Conservation (phyloP, 2,888 invertebrate species). For the Drosophila peninsularis region DNA sequence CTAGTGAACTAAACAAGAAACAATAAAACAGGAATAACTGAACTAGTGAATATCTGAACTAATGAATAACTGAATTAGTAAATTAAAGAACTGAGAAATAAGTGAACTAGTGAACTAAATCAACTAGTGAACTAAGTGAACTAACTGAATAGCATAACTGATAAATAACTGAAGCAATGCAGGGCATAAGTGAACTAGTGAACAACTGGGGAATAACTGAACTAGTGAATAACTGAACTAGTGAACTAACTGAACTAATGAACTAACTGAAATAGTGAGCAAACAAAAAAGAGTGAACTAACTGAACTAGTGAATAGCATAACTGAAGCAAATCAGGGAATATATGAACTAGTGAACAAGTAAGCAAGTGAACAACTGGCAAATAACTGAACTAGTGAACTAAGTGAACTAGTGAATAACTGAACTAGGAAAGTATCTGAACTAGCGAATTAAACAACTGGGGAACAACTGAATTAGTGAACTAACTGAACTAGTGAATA, state of each 20-base stretch:
- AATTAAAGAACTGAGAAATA: background rate
- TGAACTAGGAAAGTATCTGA: background rate
- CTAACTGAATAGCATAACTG: no score
- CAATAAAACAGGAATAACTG: background rate
- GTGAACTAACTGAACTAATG: no score
- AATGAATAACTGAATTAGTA: background rate
- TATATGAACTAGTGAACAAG: background rate
- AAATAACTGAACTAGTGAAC: background rate
- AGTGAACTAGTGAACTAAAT: background rate
- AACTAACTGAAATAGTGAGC: no score
- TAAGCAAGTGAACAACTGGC: background rate
- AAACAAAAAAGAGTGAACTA: no score
- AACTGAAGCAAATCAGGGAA: no score
- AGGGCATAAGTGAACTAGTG: background rate
- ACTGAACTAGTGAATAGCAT: background rate
- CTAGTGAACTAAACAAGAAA: background rate
- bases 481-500: no score
- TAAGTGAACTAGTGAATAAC: background rate
- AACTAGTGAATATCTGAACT: background rate
- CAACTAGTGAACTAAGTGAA: no score
- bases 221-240: background rate
- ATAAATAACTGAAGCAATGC: no score
- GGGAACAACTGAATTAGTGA: no score
- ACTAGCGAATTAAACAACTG: background rate
- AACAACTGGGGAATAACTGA: background rate